Evolutionary conservation across 1,140 invertebrate genomes (phyloP), one percentile per base, ranked within the genome.

Genomic region (Zaprionus inermis): DNA sequence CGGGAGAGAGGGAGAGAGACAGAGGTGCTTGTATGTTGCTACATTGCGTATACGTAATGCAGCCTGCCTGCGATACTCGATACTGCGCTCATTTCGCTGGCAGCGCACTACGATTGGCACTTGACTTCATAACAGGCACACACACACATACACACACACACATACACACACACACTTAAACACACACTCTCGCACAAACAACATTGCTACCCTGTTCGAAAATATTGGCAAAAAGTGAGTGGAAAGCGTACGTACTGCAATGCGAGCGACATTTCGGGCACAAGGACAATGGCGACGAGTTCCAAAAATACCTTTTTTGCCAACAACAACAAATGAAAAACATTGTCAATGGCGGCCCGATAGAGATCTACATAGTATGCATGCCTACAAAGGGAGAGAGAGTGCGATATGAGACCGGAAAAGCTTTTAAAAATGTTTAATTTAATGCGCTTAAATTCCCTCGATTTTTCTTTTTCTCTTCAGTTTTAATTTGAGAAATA

Each of bases 211-310:
- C 38, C 38, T 16, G n/a, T 44, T 44, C n/a, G n/a, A 44, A 44
- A 44, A 44, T 44, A 44, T 44, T 44, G 38, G 38, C 38, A 44
- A 16, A 44, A 16, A 16, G n/a, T 44, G n/a, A 44, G n/a, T 16
- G 38, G 6, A 41, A 41, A 41, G 16, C 16, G 6, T 10, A 41
- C 38, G 6, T 16, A 41, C n/a, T 44, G 38, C 38, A 41, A 16
- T 41, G 38, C n/a, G n/a, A 41, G 38, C n/a, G n/a, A 41, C 38
- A 9, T 41, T 41, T 41, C 9, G 38, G 38, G 38, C 38, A 44
- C 38, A 44, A 44, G 38, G n/a, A 44, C n/a, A 44, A 18, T 16
- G 38, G 38, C 7, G 7, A 16, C 7, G n/a, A 44, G 7, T 44
- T 44, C 16, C n/a, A 44, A 44, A 16, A 16, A 44, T 16, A 16